Evolutionary conservation across 1,140 invertebrate species (phyloP).

Genomic region (Nomia melanderi): DNA sequence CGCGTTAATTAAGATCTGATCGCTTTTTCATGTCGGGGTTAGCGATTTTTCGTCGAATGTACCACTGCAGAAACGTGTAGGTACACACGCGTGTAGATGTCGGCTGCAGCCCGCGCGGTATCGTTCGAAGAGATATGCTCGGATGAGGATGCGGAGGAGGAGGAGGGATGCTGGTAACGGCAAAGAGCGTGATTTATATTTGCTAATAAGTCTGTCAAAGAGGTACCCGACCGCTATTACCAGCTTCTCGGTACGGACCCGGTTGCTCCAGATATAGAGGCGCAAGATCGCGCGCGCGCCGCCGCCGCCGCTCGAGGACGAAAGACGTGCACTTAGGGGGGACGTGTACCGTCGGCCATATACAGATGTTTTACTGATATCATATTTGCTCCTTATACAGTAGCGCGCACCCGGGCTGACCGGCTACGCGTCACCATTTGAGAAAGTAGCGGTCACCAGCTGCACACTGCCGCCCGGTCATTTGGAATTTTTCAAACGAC

Average conservation of each 20-base stretch:
- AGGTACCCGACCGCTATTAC: conserved; percentile 45
- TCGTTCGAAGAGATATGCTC: conserved; percentile 14
- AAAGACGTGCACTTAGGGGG: conserved; percentile 31
- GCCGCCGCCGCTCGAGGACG: conserved; percentile 11
- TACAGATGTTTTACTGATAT: conserved; percentile 58
- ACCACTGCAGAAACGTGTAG: too few relatives aligned
- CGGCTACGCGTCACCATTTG: conserved; percentile 34
- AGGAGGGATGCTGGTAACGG: conserved; percentile 32
- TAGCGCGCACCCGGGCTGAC: conserved; percentile 27
- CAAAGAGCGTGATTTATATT: conserved; percentile 57
- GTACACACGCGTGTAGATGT: too few relatives aligned
- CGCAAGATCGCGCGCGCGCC: neutral
- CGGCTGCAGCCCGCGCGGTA: neutral
- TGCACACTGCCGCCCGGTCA: conserved; percentile 34
- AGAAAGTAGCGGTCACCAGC: conserved; percentile 49
- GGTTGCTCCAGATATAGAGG: conserved; percentile 50
- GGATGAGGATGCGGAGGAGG: neutral
- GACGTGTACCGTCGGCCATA: conserved; percentile 34
- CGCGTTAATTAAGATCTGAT: conserved; percentile 53
- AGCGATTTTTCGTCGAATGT: conserved; percentile 15
- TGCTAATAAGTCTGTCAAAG: conserved; percentile 61
- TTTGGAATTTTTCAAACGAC: conserved; percentile 46
- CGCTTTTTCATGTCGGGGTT: conserved; percentile 24
- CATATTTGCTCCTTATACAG: conserved; percentile 56
- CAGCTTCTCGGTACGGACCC: conserved; percentile 38